Base-by-base conservation (phyloP, 2,113 vertebrate species). In the Oryzias melastigma region DNA sequence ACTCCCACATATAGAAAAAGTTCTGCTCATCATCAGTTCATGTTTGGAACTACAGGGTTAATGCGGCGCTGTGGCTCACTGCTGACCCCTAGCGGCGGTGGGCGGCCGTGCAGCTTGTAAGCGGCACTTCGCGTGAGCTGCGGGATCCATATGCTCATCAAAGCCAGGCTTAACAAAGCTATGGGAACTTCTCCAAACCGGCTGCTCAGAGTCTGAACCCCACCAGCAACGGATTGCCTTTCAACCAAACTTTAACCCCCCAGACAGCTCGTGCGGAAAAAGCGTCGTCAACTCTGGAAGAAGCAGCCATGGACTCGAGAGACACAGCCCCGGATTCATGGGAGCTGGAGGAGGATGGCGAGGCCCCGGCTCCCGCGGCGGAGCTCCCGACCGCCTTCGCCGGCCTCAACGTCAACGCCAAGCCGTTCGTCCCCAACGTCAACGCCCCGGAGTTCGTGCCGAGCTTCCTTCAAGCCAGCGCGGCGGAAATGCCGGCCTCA, bases 251-350 rank as follows among this genome's bases (percentile, higher is more conserved):
- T 40, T 3, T 4, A 56, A 24, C 22, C 1, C 41, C 1, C 2
- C 49, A 52, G 25, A 52, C 24, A 22, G 42, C 20, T 7, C 48
- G 51, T 53, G 1, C 25, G 52, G 4, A 62, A 46, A 46, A 10
- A 71, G 53, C 70, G 35, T 58, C 49, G 65, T 73, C 75, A 79
- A 83, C 82, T 81, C 77, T 7, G 41, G 48, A 43, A 58, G 72
- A 80, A 73, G 59, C 17, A 72, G 80, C 80, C 54, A 94, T 94
- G 93, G 93, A 94, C 81, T 67, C 85, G 83, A 94, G 91, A 92
- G 97, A 99, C 89, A 94, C 95, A 73, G 97, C 97, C 81, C 97
- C 97, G 44, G 97, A 99, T 93, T 97, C 95, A 79, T 99, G 97
- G 97, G 97, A 98, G 80, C 95, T 95, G 91, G 94, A 95, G 88